Evolutionary conservation across 2,113 vertebrate species (phyloP).

Genomic region (Reinhardtius hippoglossoides): DNA sequence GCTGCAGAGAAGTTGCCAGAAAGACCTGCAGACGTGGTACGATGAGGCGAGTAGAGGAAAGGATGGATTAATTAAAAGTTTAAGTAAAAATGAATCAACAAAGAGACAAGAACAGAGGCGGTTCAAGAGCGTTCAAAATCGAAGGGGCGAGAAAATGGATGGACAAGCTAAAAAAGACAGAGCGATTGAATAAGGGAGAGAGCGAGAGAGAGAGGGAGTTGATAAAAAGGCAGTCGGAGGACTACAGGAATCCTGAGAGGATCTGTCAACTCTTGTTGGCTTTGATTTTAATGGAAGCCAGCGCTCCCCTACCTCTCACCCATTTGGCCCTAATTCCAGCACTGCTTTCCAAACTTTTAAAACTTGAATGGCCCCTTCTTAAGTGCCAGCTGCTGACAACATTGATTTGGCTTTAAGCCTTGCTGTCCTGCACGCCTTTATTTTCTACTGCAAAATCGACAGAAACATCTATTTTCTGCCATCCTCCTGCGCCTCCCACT

Average conservation of each 20-base stretch:
- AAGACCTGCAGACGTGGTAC: constrained; percentile 1
- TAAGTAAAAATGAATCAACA: constrained; percentile 22
- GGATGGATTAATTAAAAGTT: constrained; percentile 8
- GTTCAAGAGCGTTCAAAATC: constrained; percentile 1
- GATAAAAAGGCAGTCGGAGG: constrained; percentile 44
- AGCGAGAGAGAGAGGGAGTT: constrained; percentile 19
- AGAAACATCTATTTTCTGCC: constrained; percentile 81
- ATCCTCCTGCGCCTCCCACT: constrained; percentile 63
- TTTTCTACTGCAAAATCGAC: constrained; percentile 80
- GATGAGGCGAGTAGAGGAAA: not conserved
- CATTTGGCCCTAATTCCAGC: constrained; percentile 81
- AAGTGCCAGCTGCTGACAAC: constrained; percentile 82
- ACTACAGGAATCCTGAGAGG: constrained; percentile 66
- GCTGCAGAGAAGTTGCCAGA: not conserved
- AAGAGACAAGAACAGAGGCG: not conserved
- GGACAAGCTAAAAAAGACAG: constrained; percentile 6
- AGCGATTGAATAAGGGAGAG: constrained; percentile 22
- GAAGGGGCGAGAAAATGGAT: not conserved
- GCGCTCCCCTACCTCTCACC: constrained; percentile 69
- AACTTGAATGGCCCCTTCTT: constrained; percentile 82
- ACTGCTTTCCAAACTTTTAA: constrained; percentile 77
- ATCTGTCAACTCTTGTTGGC: constrained; percentile 76
- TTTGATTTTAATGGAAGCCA: constrained; percentile 82
- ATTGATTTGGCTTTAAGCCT: constrained; percentile 81
- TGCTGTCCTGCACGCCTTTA: constrained; percentile 74